Base-by-base conservation (phyloP, 2,888 invertebrate species). In the Chironomus riparius region DNA sequence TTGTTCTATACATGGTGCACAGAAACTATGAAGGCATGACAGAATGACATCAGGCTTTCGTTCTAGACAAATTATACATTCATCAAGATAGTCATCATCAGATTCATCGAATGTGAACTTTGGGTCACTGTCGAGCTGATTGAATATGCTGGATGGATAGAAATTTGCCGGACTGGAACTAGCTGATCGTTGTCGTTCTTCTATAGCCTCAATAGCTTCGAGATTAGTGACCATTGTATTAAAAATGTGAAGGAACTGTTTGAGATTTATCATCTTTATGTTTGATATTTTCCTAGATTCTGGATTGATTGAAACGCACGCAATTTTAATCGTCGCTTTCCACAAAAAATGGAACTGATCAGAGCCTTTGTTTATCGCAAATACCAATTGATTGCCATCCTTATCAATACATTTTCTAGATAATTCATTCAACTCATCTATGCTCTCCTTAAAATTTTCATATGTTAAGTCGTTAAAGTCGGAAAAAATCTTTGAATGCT, bases 61-160 rank as follows among this genome's bases (percentile, higher is more conserved):
- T 80, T 92, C 91, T 82, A 91, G 86, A 81, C 92, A 92, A 79
- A 92, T 91, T 80, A 89, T 89, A 80, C 91, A 92, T 80, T 90
- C 90, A 71, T 85, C 85, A 38, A 83, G 80, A 76, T 83, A 83
- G 56, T 83, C 83, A 15, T 79, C 79, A 68, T 79, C 80, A 77
- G 79, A 71, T 10, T 24, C 7, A 22, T 74, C 48, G 13, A 74
- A 74, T 22, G 65, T 68, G 18, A 74, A 74, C 15, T 70, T 70
- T 15, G 47, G 62, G 28, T 70, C 70, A 47, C 12, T 65, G 13
- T 76, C 21, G n/a, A 70, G 47, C 6, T 74, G 68, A 48, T 74
- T 74, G 2, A 74, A 13, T 15, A 74, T 47, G 10, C 13, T 68
- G 6, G 74, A 47, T 10, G 68, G 69, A 15, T 50, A 68, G n/a